Evolutionary conservation across 2,797 vertebrate genomes (phyloP).

Genomic region (Phrynocephalus guinanensis): DNA sequence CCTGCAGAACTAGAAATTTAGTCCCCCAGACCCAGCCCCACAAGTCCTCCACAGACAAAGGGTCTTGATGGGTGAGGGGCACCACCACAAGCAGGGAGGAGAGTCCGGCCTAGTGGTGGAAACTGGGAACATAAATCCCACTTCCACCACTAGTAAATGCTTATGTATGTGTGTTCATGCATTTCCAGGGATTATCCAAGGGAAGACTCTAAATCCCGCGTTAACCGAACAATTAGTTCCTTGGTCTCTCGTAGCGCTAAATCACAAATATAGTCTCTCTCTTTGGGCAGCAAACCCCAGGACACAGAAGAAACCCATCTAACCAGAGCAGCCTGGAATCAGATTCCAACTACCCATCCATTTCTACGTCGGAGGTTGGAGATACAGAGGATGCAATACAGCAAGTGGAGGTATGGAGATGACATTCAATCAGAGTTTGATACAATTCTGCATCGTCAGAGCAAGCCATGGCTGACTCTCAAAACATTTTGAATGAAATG

Average conservation of each 20-base stretch:
- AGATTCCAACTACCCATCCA: slow-evolving; percentile 91
- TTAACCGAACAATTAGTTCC: background rate
- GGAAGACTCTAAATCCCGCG: too few species aligned
- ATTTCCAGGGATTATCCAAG: background rate
- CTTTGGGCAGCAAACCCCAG: slow-evolving; percentile 79
- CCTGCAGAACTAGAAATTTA: too few species aligned
- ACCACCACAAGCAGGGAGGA: too few species aligned
- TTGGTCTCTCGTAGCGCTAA: background rate
- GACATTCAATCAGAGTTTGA: background rate
- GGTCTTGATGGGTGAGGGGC: too few species aligned
- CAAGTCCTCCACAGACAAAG: background rate
- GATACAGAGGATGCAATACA: slow-evolving; percentile 91
- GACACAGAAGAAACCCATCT: slow-evolving; percentile 89
- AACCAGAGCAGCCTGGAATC: slow-evolving; percentile 94
- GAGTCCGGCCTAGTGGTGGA: too few species aligned
- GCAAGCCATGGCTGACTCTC: too few species aligned
- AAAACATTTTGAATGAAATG: background rate
- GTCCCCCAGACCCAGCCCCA: too few species aligned
- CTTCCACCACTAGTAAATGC: background rate
- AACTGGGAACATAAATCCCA: too few species aligned
- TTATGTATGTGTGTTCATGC: background rate
- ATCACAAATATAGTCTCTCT: background rate
- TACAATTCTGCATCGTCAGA: too few species aligned
- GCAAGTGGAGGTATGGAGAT: slow-evolving; percentile 85
- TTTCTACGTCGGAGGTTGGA: slow-evolving; percentile 90